Evolutionary conservation across 2,888 invertebrate species (phyloP), one percentile per base, ranked within the genome.

Genomic region (Anoplius nigerrimus): DNA sequence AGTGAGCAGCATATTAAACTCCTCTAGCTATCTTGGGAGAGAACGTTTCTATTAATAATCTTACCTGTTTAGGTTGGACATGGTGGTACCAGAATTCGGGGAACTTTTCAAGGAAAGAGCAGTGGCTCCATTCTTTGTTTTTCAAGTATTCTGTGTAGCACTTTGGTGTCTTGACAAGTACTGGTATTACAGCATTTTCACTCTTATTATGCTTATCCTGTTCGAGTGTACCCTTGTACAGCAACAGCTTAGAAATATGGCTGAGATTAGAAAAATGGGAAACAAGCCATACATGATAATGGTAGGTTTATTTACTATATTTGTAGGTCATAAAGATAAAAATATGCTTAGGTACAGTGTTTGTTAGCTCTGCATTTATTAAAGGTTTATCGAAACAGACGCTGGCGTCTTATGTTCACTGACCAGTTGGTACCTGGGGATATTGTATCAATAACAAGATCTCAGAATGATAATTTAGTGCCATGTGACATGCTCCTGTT

Each of bases 131-230:
- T 99, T 99, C 90, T 99, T 99, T 89, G 98, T 99, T 4, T 99
- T 99, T 89, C 99, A 99, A 94, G 97, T 99, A 66, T 99, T 99
- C 88, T 99, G 99, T 86, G 99, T 99, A 54, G 96, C 95, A 13
- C 91, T 99, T 2, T 99, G 99, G 99, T 99, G 99, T 90, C 91
- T 99, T 78, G 99, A 99, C 87, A 98, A 98, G 87, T 99, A 98
- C 89, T 98, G 98, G 98, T 96, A 98, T 88, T 99, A 98, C 89
- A 98, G 97, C 62, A 92, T 99, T 69, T 98, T 99, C 88, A 99
- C 99, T 0, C 92, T 99, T 0, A 92, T 97, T 61, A 98, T 99
- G 98, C 91, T 99, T 64, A 93, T 99, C 24, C 93, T 97, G 83
- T 99, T 99, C 87, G 99, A 99, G 89, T 98, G 98, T 79, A 99